phyloP scores from a whole-genome alignment of 2,113 vertebrate species.

The Petroica traversi region DNA sequence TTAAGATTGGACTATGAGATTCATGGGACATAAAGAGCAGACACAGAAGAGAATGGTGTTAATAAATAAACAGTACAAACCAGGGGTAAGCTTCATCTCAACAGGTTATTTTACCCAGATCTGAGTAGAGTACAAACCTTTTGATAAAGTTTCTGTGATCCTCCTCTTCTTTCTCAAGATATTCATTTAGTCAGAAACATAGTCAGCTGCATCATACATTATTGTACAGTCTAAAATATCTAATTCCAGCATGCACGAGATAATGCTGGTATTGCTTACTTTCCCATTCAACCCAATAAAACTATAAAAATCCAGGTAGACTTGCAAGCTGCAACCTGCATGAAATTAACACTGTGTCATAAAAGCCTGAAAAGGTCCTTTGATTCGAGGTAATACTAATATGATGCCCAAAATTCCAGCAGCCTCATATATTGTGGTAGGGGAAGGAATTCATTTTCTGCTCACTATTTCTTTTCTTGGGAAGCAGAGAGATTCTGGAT shows the following conservation, averaged over 20 bases:
- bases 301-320: background rate
- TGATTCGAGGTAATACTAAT: background rate
- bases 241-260: background rate
- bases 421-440: background rate
- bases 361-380: background rate
- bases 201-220: background rate
- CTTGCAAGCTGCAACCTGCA: background rate
- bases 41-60: background rate
- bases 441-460: background rate
- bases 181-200: background rate
- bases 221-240: background rate
- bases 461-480: background rate
- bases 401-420: background rate
- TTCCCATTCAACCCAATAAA: background rate
- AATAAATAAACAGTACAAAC: background rate
- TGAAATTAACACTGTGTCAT: background rate
- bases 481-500: background rate
- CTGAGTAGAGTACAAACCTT: background rate
- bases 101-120: background rate
- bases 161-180: slow-evolving; percentile 36
- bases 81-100: background rate
- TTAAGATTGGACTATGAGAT: background rate
- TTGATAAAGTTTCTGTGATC: background rate
- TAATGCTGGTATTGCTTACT: background rate
- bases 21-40: background rate